Percentiles rank a stretch among this genome's conserved stretches.
These are phyloP conservation scores for Paradoxurus hermaphroditus DNA, from an alignment of 2,113 vertebrate genomes.

Conservation along the genomic window DNA sequence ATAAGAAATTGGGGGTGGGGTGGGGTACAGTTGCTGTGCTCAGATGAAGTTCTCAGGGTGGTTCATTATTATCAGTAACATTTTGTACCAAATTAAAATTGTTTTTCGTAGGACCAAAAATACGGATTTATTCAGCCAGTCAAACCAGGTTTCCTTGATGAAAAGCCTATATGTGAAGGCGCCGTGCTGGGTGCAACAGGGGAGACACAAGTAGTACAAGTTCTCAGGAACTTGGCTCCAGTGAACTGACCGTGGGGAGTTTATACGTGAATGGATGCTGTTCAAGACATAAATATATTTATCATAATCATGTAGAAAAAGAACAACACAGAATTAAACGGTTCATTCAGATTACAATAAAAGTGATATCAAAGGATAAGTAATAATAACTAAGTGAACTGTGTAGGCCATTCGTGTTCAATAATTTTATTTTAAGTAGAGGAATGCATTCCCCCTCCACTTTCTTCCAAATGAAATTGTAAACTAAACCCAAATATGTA, in stretches of 20 bases:
- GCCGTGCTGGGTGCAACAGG: background rate
- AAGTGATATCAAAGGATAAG: background rate
- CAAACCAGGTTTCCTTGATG: background rate
- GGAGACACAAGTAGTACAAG: background rate
- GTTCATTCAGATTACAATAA: background rate
- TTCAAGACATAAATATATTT: background rate
- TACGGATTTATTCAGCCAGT: background rate
- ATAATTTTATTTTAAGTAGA: constrained; percentile 19
- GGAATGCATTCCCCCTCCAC: background rate
- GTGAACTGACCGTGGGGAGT: background rate
- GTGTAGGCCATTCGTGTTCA: background rate
- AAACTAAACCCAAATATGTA: background rate
- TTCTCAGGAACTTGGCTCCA: background rate
- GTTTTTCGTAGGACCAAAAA: background rate
- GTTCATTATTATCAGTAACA: background rate
- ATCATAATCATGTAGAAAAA: background rate
- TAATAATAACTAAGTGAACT: background rate
- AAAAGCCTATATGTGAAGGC: background rate
- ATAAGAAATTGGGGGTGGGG: background rate
- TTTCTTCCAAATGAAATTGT: background rate
- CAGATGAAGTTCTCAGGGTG: background rate
- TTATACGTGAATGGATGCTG: background rate
- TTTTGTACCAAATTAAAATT: constrained; percentile 24
- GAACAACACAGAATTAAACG: background rate
- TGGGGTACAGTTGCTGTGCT: background rate